Conservation (phyloP, 2,797 vertebrate genomes). For the Poecilia gillii region DNA sequence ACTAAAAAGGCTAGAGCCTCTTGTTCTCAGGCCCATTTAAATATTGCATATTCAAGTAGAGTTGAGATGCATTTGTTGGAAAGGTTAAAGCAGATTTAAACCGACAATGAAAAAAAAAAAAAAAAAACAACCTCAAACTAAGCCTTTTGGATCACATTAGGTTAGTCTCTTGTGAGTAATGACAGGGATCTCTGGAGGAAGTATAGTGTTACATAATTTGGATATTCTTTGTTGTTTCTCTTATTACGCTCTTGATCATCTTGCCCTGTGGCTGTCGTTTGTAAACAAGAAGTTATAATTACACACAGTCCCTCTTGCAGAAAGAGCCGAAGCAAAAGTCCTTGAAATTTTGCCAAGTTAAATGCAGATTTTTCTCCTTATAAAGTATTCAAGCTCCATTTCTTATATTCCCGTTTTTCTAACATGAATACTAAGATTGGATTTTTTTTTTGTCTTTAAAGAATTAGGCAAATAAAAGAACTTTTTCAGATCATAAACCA, state of each 20-base stretch:
- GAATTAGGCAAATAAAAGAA: neutral
- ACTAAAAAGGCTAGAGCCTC: slow-evolving; percentile 47
- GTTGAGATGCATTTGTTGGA: neutral
- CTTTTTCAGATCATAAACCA: neutral
- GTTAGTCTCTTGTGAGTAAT: neutral
- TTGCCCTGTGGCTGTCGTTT: slow-evolving; percentile 1
- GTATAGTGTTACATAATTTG: slow-evolving; percentile 10
- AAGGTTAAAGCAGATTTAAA: slow-evolving; percentile 42
- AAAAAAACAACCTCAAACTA: neutral
- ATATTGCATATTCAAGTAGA: slow-evolving; percentile 31
- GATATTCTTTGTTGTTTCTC: slow-evolving; percentile 8
- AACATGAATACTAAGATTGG: no score
- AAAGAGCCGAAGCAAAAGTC: neutral
- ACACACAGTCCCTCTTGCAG: neutral
- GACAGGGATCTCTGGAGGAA: slow-evolving; percentile 2
- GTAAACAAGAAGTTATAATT: slow-evolving; percentile 12
- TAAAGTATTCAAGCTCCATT: neutral
- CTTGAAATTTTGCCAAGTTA: neutral
- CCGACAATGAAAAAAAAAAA: slow-evolving; percentile 2
- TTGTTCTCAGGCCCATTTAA: slow-evolving; percentile 53
- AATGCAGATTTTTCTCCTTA: neutral
- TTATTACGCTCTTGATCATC: slow-evolving; percentile 10
- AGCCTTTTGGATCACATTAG: slow-evolving; percentile 10
- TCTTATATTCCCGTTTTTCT: neutral
- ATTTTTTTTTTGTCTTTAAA: neutral